Conservation (phyloP, 1,140 invertebrate genomes). For the Diabrotica undecimpunctata region DNA sequence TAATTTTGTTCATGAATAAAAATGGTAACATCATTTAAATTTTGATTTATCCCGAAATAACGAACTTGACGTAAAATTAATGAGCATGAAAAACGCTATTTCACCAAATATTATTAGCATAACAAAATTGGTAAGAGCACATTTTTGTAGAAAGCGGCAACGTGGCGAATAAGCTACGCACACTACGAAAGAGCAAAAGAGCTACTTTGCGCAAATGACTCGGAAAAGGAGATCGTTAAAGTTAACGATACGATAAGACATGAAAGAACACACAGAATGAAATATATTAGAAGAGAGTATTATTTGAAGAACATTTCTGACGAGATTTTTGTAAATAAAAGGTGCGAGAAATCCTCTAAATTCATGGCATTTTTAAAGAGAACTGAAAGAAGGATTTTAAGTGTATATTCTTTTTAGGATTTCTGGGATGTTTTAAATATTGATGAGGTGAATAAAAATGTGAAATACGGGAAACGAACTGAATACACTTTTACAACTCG, state of each 20-base stretch:
- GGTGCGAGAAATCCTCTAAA: neutral
- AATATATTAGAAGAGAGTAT: constrained; percentile 19
- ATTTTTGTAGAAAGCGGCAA: neutral
- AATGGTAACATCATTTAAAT: no score
- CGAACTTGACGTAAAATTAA: no score
- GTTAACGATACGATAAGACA: constrained; percentile 38
- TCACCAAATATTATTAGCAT: no score
- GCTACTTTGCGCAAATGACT: constrained; percentile 32
- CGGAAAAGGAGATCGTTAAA: constrained; percentile 38
- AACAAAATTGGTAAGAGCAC: no score
- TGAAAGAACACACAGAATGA: constrained; percentile 22
- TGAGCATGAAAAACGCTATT: no score
- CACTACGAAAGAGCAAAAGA: constrained; percentile 28
- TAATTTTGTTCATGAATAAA: no score
- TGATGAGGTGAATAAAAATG: no score
- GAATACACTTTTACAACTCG: no score
- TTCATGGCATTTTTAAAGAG: neutral
- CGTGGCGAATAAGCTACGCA: constrained; percentile 10
- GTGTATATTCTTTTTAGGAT: neutral
- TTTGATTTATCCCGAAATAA: no score
- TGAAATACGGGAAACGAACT: no score
- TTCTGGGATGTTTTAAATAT: no score
- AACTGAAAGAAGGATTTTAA: neutral
- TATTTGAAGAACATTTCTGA: constrained; percentile 1
- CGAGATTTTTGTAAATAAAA: constrained; percentile 1